phyloP scores from a whole-genome alignment of 2,888 invertebrate genomes.

The Thumatha senex region DNA sequence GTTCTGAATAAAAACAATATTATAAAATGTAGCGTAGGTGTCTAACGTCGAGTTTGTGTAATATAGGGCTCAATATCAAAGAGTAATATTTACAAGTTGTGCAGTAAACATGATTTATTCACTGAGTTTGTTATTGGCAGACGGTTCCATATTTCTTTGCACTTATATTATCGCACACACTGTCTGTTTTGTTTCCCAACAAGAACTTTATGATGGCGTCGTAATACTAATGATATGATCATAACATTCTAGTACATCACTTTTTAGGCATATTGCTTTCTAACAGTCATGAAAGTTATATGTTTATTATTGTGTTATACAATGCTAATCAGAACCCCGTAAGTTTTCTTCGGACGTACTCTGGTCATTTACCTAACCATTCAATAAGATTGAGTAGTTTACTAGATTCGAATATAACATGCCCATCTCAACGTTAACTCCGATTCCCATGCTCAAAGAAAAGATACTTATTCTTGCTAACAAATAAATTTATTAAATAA shows the following conservation, averaged over 20 bases:
- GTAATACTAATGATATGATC: constrained; percentile 1
- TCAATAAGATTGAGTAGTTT: too few species aligned
- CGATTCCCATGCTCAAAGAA: too few species aligned
- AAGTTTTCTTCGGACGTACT: too few species aligned
- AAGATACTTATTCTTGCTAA: too few species aligned
- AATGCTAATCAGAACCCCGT: too few species aligned
- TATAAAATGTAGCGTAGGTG: too few species aligned
- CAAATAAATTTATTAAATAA: too few species aligned
- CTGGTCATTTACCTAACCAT: too few species aligned
- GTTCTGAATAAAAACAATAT: too few species aligned
- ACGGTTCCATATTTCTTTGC: constrained; percentile 36
- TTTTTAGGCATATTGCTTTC: background rate
- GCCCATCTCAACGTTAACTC: too few species aligned
- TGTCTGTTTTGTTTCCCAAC: constrained; percentile 27
- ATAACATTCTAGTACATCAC: background rate
- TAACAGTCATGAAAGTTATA: background rate
- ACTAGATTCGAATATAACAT: too few species aligned
- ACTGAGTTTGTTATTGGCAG: constrained; percentile 32
- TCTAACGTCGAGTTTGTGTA: background rate
- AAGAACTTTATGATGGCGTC: constrained; percentile 7
- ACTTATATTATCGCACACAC: constrained; percentile 28
- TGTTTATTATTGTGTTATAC: too few species aligned
- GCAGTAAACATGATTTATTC: constrained; percentile 31
- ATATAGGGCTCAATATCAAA: constrained; percentile 10
- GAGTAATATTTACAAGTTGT: constrained; percentile 28